These are phyloP conservation scores for Syngnathus acus DNA, from an alignment of 2,797 vertebrate species.

Conservation along the genomic window DNA sequence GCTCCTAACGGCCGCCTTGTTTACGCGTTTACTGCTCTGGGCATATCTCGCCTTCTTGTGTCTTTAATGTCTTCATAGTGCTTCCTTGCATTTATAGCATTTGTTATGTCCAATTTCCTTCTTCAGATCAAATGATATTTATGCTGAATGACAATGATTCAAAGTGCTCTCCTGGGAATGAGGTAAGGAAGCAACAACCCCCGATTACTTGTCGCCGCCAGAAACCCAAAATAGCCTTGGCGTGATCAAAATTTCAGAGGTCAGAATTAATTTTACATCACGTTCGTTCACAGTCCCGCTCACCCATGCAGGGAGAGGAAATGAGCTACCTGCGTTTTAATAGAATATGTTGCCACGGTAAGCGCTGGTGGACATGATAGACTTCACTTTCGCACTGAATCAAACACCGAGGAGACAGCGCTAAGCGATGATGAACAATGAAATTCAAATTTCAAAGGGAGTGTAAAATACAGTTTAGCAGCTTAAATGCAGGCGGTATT, in stretches of 20 bases:
- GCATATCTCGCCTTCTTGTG: slow-evolving; percentile 85
- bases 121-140: slow-evolving; percentile 72
- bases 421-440: slow-evolving; percentile 16
- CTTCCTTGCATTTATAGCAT: slow-evolving; percentile 59
- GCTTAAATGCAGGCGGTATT: not conserved
- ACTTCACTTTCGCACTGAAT: slow-evolving; percentile 64
- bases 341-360: slow-evolving; percentile 69
- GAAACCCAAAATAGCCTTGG: slow-evolving; percentile 69
- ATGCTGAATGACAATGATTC: slow-evolving; percentile 70
- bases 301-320: slow-evolving; percentile 68
- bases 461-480: slow-evolving; percentile 1
- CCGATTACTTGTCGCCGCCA: slow-evolving; percentile 65
- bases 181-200: slow-evolving; percentile 61
- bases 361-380: slow-evolving; percentile 70
- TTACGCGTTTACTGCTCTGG: slow-evolving; percentile 95
- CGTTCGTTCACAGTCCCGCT: slow-evolving; percentile 69
- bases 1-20: slow-evolving; percentile 94
- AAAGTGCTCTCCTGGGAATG: slow-evolving; percentile 64
- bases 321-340: slow-evolving; percentile 72
- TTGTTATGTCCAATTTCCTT: slow-evolving; percentile 71
- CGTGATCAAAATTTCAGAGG: slow-evolving; percentile 71
- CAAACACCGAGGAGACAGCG: slow-evolving; percentile 56
- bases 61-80: slow-evolving; percentile 84
- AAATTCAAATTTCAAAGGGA: slow-evolving; percentile 38
- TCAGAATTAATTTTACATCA: slow-evolving; percentile 72